Percentiles rank a stretch among this genome's conserved stretches.
Evolutionary conservation across 2,888 invertebrate genomes (phyloP).

Genomic region (Caenorhabditis afra): DNA sequence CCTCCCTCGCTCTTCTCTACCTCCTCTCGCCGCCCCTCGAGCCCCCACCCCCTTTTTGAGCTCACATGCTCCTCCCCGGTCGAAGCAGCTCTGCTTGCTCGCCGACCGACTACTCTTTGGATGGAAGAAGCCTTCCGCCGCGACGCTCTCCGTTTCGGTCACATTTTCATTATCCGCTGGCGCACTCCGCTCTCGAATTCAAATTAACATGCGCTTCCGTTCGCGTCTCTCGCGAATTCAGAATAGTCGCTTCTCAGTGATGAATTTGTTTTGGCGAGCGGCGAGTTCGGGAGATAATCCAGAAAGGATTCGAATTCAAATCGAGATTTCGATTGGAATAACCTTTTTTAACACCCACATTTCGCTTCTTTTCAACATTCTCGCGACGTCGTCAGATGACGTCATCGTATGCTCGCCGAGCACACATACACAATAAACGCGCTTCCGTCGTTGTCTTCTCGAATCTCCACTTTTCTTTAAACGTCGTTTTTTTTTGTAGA

Average conservation of each 20-base stretch:
- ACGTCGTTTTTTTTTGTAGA: constrained; percentile 22
- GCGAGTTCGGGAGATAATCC: not conserved
- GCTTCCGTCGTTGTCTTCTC: too few species aligned
- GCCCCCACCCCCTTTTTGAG: constrained; percentile 21
- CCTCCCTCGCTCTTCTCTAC: not conserved
- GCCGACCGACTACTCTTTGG: constrained; percentile 18
- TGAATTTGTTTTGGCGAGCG: constrained; percentile 2
- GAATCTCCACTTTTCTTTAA: too few species aligned
- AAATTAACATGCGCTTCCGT: not conserved
- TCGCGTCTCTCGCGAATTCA: not conserved
- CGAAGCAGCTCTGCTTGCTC: constrained; percentile 11
- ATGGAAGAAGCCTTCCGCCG: constrained; percentile 3
- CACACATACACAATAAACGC: too few species aligned
- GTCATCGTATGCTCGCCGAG: not conserved
- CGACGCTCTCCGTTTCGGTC: not conserved
- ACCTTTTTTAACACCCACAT: not conserved
- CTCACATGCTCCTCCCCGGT: constrained; percentile 20
- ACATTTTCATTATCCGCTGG: constrained; percentile 5
- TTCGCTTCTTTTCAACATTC: not conserved
- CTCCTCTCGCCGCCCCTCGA: not conserved
- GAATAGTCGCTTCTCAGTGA: not conserved
- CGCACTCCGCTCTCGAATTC: too few species aligned
- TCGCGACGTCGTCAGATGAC: not conserved
- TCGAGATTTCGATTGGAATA: not conserved
- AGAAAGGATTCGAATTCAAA: not conserved